Conservation (phyloP, 53 echinoderm and acorn worm species). For the Crossaster papposus region DNA sequence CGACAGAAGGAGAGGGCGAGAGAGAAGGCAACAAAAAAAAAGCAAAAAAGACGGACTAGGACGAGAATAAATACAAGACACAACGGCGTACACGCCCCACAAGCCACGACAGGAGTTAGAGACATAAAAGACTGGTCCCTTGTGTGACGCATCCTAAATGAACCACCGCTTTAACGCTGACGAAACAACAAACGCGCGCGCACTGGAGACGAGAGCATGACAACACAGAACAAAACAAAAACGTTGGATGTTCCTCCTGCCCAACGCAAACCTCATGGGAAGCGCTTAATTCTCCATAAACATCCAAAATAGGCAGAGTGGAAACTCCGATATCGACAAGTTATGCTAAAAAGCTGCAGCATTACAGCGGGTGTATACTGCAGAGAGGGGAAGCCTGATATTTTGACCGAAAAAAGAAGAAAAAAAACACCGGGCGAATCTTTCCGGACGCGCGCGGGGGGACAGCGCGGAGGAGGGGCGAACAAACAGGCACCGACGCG, state of each 20-base stretch:
- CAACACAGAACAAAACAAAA: not conserved
- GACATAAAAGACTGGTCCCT: slow-evolving; percentile 28
- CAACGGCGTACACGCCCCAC: slow-evolving; percentile 42
- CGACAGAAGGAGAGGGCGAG: not conserved
- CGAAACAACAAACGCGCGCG: slow-evolving; percentile 24
- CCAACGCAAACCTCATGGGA: slow-evolving; percentile 33
- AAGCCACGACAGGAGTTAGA: slow-evolving; percentile 8
- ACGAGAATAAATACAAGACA: slow-evolving; percentile 33
- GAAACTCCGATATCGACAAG: slow-evolving; percentile 62
- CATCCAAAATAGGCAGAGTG: slow-evolving; percentile 46
- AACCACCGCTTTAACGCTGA: not conserved
- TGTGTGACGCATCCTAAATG: not conserved
- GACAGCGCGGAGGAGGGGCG: not conserved
- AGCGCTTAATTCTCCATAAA: slow-evolving; percentile 63
- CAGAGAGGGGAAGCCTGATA: slow-evolving; percentile 31
- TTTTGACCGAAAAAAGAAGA: slow-evolving; percentile 8
- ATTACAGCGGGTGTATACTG: slow-evolving; percentile 1
- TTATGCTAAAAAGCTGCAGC: slow-evolving; percentile 62
- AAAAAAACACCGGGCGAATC: slow-evolving; percentile 9
- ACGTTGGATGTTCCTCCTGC: slow-evolving; percentile 27
- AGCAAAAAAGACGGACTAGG: slow-evolving; percentile 28
- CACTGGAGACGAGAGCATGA: no score
- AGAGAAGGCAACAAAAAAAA: no score
- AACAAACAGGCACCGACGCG: slow-evolving; percentile 3
- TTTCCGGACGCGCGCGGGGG: not conserved